Evolutionary conservation across 1,140 invertebrate species (phyloP).

Genomic region (Asobara japonica): DNA sequence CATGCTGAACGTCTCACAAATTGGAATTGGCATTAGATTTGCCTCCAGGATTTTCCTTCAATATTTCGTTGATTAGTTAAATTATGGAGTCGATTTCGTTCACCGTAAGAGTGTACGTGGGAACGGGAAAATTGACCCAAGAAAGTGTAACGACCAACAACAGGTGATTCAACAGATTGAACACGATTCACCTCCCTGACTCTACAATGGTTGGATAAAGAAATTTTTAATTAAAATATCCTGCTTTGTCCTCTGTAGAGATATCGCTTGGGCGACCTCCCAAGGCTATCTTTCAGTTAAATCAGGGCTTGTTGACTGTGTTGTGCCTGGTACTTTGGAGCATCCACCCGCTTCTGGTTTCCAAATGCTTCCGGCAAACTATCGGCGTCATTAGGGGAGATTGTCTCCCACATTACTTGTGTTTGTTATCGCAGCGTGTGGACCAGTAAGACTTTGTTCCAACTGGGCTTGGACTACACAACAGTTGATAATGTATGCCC

Average conservation of each 20-base stretch:
- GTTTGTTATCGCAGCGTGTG: not conserved
- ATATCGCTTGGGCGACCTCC: not conserved
- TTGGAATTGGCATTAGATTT: too few relatives aligned
- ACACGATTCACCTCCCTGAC: too few relatives aligned
- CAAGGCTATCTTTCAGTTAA: not conserved
- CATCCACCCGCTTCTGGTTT: not conserved
- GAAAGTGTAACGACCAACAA: too few relatives aligned
- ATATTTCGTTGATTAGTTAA: too few relatives aligned
- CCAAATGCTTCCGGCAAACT: constrained; percentile 3
- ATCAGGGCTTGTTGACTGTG: not conserved
- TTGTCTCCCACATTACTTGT: not conserved
- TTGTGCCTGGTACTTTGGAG: not conserved
- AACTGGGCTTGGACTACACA: not conserved
- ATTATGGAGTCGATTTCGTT: too few relatives aligned
- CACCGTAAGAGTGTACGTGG: too few relatives aligned
- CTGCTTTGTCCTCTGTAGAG: not conserved
- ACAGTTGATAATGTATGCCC: not conserved
- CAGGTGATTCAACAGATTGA: not conserved
- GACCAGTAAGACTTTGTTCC: not conserved
- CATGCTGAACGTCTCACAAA: too few relatives aligned
- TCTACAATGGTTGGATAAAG: not conserved
- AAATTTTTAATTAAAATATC: not conserved
- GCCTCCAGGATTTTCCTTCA: too few relatives aligned
- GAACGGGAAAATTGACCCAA: too few relatives aligned
- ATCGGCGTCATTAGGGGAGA: not conserved